phyloP scores from a whole-genome alignment of 2,113 vertebrate species.

The Myotis lucifugus region DNA sequence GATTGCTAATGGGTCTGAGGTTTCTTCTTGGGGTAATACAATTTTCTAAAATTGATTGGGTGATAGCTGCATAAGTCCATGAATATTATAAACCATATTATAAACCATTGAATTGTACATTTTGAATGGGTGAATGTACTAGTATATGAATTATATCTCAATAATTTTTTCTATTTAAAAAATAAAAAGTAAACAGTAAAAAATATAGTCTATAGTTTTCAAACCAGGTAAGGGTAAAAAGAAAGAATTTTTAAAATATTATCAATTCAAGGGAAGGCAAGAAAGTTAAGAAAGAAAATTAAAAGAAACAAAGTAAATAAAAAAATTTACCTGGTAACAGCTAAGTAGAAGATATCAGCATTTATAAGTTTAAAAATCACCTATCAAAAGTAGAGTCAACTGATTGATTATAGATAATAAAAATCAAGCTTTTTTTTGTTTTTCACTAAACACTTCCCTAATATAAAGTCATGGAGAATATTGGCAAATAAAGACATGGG shows the following conservation, averaged over 20 bases:
- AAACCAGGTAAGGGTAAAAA: neutral
- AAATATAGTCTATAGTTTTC: neutral
- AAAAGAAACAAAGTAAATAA: neutral
- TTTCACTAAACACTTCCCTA: neutral
- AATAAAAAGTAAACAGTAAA: slow-evolving; percentile 9
- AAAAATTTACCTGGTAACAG: neutral
- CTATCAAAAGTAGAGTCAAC: slow-evolving; percentile 1
- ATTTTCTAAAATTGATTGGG: neutral
- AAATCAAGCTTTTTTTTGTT: slow-evolving; percentile 3
- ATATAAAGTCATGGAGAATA: slow-evolving; percentile 19
- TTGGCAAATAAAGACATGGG: neutral
- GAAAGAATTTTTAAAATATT: neutral
- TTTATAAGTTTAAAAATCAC: slow-evolving; percentile 47
- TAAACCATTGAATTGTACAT: neutral
- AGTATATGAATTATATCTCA: neutral
- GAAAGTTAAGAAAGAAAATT: slow-evolving; percentile 9
- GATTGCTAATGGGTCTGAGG: neutral
- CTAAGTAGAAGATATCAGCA: slow-evolving; percentile 20
- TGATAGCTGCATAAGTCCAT: neutral
- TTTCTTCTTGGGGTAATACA: neutral
- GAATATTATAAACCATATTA: neutral
- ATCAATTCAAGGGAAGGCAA: neutral
- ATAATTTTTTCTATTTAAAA: slow-evolving; percentile 2
- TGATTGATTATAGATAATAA: slow-evolving; percentile 14
- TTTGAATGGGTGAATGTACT: neutral